Evolutionary conservation across 1,140 invertebrate genomes (phyloP).

Genomic region (Drosophila pruinosa): DNA sequence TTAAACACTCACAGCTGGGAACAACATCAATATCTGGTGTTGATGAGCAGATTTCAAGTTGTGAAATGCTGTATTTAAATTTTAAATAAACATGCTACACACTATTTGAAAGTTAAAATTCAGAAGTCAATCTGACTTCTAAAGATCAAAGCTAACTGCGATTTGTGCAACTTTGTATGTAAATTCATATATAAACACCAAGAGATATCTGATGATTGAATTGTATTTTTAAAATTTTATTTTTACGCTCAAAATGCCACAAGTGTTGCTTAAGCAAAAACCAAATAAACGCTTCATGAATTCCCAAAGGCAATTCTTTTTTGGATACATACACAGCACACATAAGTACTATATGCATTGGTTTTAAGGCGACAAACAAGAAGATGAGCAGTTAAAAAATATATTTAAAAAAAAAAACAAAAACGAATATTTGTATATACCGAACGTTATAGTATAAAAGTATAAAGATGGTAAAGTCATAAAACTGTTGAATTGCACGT

Average conservation of each 20-base stretch:
- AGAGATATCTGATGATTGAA: not conserved
- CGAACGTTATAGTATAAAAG: too few relatives aligned
- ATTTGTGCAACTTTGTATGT: not conserved
- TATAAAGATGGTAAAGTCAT: conserved; percentile 77
- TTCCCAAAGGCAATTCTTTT: conserved; percentile 39
- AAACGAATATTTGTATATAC: conserved; percentile 13
- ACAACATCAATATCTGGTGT: not conserved
- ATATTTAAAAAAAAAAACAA: conserved; percentile 10
- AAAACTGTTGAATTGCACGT: conserved; percentile 81
- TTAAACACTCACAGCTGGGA: conserved; percentile 35
- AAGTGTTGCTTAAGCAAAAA: conserved; percentile 3
- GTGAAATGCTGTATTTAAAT: not conserved
- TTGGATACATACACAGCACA: not conserved
- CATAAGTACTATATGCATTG: not conserved
- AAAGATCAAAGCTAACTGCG: not conserved
- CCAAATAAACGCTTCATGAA: not conserved
- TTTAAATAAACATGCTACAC: not conserved
- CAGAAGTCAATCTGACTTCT: not conserved
- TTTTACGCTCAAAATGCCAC: conserved; percentile 6
- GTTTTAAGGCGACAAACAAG: conserved; percentile 43
- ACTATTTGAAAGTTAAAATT: not conserved
- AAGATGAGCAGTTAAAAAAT: conserved; percentile 28
- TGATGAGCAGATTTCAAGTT: conserved; percentile 24
- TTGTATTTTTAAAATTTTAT: conserved; percentile 24
- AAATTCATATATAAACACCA: not conserved